Evolutionary conservation across 2,888 invertebrate species (phyloP).

Genomic region (Zaprionus obscuricornis): DNA sequence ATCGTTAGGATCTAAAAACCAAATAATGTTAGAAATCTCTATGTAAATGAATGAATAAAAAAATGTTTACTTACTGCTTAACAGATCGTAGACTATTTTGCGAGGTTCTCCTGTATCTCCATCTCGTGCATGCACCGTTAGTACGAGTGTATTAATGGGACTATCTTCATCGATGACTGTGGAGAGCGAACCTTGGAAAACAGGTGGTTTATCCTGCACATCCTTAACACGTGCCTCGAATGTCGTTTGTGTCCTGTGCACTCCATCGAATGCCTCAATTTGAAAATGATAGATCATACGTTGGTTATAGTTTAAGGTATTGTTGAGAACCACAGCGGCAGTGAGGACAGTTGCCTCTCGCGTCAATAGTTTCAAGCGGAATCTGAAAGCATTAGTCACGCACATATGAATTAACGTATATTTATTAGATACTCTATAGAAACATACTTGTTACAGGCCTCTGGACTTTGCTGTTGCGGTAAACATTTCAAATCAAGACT

Average conservation of each 20-base stretch:
- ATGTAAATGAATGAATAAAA: not conserved
- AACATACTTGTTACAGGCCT: constrained; percentile 81
- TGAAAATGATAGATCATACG: constrained; percentile 91
- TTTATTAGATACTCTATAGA: not conserved
- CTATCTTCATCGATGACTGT: constrained; percentile 92
- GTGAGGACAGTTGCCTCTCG: constrained; percentile 86
- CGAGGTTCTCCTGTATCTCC: constrained; percentile 93
- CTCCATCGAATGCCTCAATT: constrained; percentile 91
- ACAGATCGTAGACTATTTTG: constrained; percentile 89
- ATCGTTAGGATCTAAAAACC: constrained; percentile 90
- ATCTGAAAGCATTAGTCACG: constrained; percentile 59
- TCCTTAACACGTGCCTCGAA: constrained; percentile 92
- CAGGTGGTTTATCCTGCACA: constrained; percentile 94
- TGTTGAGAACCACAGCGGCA: constrained; percentile 89
- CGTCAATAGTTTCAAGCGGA: constrained; percentile 76
- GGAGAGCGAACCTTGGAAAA: constrained; percentile 91
- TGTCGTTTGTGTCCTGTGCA: constrained; percentile 88
- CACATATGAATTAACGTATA: not conserved
- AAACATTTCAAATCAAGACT: constrained; percentile 89
- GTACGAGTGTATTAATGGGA: constrained; percentile 91
- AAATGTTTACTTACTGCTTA: constrained; percentile 87
- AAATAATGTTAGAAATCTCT: not conserved
- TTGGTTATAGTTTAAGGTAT: constrained; percentile 90
- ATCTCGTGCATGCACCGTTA: constrained; percentile 92
- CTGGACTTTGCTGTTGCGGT: constrained; percentile 83